Evolutionary conservation across 2,797 vertebrate species (phyloP), one percentile per base, ranked within the genome.

Genomic region (Telmatherina bonti): DNA sequence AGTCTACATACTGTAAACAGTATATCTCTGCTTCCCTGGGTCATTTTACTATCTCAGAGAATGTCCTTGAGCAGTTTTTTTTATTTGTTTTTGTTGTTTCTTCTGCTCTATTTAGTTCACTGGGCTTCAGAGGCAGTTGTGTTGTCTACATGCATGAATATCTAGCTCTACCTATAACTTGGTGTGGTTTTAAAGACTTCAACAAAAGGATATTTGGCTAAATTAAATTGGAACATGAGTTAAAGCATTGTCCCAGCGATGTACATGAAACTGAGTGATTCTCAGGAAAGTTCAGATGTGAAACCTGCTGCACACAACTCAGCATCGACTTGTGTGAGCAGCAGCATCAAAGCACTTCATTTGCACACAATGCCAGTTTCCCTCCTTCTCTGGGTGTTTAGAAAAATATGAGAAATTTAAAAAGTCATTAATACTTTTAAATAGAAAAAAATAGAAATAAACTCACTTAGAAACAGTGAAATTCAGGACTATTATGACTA

Each of bases 41-140:
- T 51, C 52, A 27, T 54, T 74, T 69, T 0, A 0, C 47, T 82
- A 75, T 81, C 74, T 65, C 22, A 33, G 36, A 27, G 7, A 53
- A 26, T 1, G 83, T 88, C 88, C 89, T 88, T 92, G 82, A 81
- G 59, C 70, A 62, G 12, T 75, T 74, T 84, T 78, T 35, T 33
- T 35, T 35, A n/a, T 35, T 11, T 1, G 8, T 35, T 30, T 30
- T 35, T 7, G 8, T 35, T 66, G 67, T 64, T 36, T 49, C 64
- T 70, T 31, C 24, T 64, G 7, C 35, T 65, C 51, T 75, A 58
- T 72, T 56, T 79, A 47, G 87, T 79, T 80, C 60, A 41, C 33
- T 71, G 54, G 74, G 75, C 70, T 86, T 16, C 55, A 29, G 13
- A 5, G 30, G 3, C 72, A 52, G 66, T 66, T 87, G 85, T 90